phyloP scores from a whole-genome alignment of 92 coral and sea anemone genomes.

The Phenganax subtilis region DNA sequence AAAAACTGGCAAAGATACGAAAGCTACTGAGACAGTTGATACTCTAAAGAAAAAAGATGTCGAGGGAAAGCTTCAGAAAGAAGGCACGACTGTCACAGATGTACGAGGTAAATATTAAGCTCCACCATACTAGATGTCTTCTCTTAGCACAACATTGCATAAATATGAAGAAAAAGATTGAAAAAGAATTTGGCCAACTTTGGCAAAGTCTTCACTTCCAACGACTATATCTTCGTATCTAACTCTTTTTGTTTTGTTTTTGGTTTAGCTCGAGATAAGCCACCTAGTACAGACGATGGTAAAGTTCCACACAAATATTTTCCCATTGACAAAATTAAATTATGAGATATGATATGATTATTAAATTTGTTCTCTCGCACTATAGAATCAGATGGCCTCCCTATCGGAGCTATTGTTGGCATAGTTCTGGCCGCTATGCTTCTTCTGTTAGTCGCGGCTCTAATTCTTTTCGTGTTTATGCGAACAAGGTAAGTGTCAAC shows the following conservation, averaged over 20 bases:
- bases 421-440: slow-evolving; percentile 33
- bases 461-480: slow-evolving; percentile 1
- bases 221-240: too few relatives aligned
- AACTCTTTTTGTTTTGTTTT: too few relatives aligned
- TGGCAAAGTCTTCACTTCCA: too few relatives aligned
- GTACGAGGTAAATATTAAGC: slow-evolving; percentile 19
- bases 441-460: slow-evolving; percentile 24
- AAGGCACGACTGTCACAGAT: slow-evolving; percentile 52
- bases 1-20: slow-evolving; percentile 38
- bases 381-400: slow-evolving; percentile 22
- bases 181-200: background rate
- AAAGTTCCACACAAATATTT: background rate
- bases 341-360: background rate
- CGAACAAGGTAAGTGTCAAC: slow-evolving; percentile 42
- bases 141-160: background rate
- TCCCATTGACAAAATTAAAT: background rate
- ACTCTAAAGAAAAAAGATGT: slow-evolving; percentile 44
- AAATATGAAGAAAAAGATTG: background rate
- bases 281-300: background rate
- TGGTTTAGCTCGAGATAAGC: background rate
- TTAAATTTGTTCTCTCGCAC: background rate
- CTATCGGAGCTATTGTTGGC: slow-evolving; percentile 43
- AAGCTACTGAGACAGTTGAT: slow-evolving; percentile 37
- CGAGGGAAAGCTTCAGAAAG: slow-evolving; percentile 39
- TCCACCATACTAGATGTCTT: slow-evolving; percentile 1